Conservation (phyloP, 2,797 vertebrate genomes). For the Rachycentron canadum region DNA sequence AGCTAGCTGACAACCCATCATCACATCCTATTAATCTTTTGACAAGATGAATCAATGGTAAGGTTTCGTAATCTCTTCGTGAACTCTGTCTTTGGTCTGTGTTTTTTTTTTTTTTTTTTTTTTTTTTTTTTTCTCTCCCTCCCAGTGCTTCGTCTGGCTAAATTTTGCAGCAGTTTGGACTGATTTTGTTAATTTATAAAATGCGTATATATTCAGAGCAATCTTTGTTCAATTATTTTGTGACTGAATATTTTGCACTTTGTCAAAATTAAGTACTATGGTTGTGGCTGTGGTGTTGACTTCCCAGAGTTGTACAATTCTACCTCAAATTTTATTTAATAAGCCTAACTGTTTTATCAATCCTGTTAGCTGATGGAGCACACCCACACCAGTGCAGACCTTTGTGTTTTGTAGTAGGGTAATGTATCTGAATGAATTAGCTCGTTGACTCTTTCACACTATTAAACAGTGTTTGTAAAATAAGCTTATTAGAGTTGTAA, state of each 20-base stretch:
- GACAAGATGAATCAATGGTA: conserved; percentile 57
- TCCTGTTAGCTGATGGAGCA: conserved; percentile 9
- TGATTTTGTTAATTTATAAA: background rate
- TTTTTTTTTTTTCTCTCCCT: background rate
- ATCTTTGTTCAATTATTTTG: background rate
- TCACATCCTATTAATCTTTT: conserved; percentile 58
- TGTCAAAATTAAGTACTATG: background rate
- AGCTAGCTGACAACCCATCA: conserved; percentile 56
- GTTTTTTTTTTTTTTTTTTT: background rate
- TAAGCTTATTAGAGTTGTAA: background rate
- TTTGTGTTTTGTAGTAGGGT: background rate
- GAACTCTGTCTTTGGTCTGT: conserved; percentile 19
- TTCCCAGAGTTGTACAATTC: background rate
- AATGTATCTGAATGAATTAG: conserved; percentile 1
- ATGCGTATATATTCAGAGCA: background rate
- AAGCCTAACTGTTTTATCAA: background rate
- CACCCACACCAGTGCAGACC: background rate
- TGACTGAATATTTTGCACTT: background rate
- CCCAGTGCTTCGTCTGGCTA: background rate
- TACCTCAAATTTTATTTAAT: background rate
- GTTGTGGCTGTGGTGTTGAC: background rate
- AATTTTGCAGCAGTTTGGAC: background rate
- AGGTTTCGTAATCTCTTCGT: conserved; percentile 40
- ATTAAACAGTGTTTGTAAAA: background rate
- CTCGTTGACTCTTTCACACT: background rate